Base-by-base conservation (phyloP, 2,797 vertebrate species). In the Ataeniobius toweri region DNA sequence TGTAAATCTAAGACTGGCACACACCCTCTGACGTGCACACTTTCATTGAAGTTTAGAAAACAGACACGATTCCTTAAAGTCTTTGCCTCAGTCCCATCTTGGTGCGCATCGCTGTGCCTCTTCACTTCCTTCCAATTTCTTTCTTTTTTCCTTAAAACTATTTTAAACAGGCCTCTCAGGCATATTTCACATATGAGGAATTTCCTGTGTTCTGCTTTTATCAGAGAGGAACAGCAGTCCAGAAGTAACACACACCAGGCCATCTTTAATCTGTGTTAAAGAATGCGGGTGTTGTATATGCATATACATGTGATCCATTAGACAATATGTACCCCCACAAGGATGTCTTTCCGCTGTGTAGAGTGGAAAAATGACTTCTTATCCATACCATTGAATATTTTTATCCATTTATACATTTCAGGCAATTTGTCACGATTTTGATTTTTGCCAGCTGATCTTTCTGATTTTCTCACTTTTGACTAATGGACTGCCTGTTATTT, bases 141-240 rank as follows among this genome's bases (percentile, higher is more conserved):
- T 44, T 65, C 31, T 58, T 67, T 71, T 80, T 71, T 76, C 56
- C 69, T 76, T 50, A 74, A 48, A 87, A 88, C 65, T 50, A 55
- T 74, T 84, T 83, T 82, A 79, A 85, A 83, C 79, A 3, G 83
- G 83, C 83, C 83, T 89, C 78, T 85, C 55, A 85, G 79, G 76
- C 85, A 84, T 83, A 91, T 91, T 92, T 89, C 83, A 88, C 83
- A 82, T 87, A 82, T 78, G 77, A 85, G 92, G 90, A 86, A 93
- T 92, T 92, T 94, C 91, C 92, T 93, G 93, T 91, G 79, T 80
- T 86, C 80, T 79, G 89, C 84, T 89, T 87, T 28, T 83, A 88
- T 89, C 87, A 77, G 83, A 71, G 77, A 59, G 63, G 79, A 73
- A 78, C 9, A 68, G 81, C 74, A 28, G 71, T 65, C 78, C 67